Conservation (phyloP, 2,888 invertebrate genomes). For the Drosophila affinis region DNA sequence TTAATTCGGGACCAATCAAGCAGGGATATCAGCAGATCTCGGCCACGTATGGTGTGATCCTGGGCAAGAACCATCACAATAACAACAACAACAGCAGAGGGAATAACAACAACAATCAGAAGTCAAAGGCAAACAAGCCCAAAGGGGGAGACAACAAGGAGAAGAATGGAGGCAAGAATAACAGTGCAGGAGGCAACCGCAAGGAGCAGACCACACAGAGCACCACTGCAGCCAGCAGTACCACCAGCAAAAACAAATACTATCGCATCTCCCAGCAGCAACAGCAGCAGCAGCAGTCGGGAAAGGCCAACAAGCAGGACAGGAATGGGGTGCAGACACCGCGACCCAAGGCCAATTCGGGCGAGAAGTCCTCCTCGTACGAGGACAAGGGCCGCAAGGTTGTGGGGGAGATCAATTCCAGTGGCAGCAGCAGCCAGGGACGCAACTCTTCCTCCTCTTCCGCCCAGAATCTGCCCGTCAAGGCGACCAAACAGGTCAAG, state of each 20-base stretch:
- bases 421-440: slow-evolving; percentile 23
- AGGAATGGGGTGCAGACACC: slow-evolving; percentile 60
- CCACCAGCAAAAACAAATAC: slow-evolving; percentile 66
- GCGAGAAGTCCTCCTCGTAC: slow-evolving; percentile 61
- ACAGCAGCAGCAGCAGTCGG: slow-evolving; percentile 40
- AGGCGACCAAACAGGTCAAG: slow-evolving; percentile 83
- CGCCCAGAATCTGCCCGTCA: slow-evolving; percentile 50
- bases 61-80: slow-evolving; percentile 67
- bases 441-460: slow-evolving; percentile 26
- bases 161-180: slow-evolving; percentile 40
- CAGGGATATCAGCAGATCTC: slow-evolving; percentile 81
- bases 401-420: slow-evolving; percentile 67
- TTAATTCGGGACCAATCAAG: slow-evolving; percentile 56
- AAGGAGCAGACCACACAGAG: slow-evolving; percentile 48
- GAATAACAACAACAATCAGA: slow-evolving; percentile 48
- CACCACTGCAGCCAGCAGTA: slow-evolving; percentile 63
- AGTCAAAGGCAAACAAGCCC: slow-evolving; percentile 42
- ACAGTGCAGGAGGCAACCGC: slow-evolving; percentile 47
- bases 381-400: slow-evolving; percentile 77
- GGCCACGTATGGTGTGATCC: slow-evolving; percentile 79
- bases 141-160: slow-evolving; percentile 36
- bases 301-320: slow-evolving; percentile 60
- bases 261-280: slow-evolving; percentile 81
- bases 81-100: slow-evolving; percentile 43
- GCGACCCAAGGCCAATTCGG: slow-evolving; percentile 66